phyloP scores from a whole-genome alignment of 2,113 vertebrate species.

The Sturnus vulgaris region DNA sequence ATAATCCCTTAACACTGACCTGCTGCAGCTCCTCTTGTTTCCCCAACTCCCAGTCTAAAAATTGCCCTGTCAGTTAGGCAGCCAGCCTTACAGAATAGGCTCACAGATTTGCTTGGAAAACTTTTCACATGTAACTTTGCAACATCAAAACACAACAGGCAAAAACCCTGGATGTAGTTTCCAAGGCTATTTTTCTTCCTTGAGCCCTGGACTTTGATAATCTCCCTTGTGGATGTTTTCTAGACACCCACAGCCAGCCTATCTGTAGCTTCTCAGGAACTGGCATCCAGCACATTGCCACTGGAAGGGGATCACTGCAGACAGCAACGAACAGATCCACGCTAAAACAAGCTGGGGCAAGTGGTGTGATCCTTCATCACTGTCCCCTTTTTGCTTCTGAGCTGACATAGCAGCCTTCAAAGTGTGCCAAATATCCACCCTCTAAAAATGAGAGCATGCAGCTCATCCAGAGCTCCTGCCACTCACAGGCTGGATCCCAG shows the following conservation, averaged over 20 bases:
- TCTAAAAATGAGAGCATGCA: neutral
- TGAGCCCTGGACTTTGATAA: neutral
- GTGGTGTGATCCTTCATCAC: neutral
- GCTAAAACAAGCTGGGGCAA: neutral
- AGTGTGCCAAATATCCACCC: neutral
- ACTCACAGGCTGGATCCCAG: neutral
- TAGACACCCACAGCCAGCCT: neutral
- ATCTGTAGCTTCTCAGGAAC: neutral
- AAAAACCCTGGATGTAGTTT: neutral
- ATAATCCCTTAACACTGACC: neutral
- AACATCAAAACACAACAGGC: rapidly evolving
- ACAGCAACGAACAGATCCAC: neutral
- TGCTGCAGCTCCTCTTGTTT: neutral
- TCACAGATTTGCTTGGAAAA: neutral
- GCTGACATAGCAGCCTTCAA: neutral
- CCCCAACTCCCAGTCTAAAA: neutral
- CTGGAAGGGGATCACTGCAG: neutral
- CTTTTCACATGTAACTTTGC: neutral
- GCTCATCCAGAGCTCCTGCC: neutral
- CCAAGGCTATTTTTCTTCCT: neutral
- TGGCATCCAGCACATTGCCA: neutral
- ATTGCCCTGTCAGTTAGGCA: neutral
- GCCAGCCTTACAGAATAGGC: neutral
- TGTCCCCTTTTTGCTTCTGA: neutral
- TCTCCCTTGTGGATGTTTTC: neutral